These are phyloP conservation scores for Drosophila prolongata DNA, from an alignment of 2,888 invertebrate species.

Conservation along the genomic window DNA sequence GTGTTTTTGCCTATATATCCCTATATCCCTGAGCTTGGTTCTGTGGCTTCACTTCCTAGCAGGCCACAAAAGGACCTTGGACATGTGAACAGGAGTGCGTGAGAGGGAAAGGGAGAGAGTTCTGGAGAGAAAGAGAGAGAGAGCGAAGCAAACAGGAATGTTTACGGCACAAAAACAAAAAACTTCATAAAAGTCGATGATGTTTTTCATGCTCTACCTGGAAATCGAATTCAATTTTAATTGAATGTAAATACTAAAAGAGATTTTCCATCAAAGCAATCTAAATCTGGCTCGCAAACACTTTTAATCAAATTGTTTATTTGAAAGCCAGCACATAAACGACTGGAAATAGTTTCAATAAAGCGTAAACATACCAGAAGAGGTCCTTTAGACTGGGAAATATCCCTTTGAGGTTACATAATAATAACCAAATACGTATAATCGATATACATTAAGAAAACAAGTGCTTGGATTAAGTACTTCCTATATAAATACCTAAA, in stretches of 20 bases:
- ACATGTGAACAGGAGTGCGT: slow-evolving; percentile 25
- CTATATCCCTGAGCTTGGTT: slow-evolving; percentile 30
- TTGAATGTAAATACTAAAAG: slow-evolving; percentile 39
- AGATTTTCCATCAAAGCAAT: slow-evolving; percentile 26
- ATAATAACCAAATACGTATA: too few relatives aligned
- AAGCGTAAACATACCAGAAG: too few relatives aligned
- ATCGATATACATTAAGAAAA: too few relatives aligned
- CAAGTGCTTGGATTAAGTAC: too few relatives aligned
- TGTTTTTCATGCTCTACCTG: slow-evolving; percentile 27
- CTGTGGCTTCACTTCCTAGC: slow-evolving; percentile 61
- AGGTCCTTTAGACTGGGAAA: slow-evolving; percentile 2
- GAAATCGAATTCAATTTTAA: slow-evolving; percentile 38
- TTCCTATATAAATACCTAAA: too few relatives aligned
- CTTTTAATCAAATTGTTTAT: slow-evolving; percentile 31
- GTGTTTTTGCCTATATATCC: slow-evolving; percentile 43
- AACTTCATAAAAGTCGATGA: slow-evolving; percentile 17
- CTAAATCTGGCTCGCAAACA: slow-evolving; percentile 11
- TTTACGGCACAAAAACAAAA: slow-evolving; percentile 49
- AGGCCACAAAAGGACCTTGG: slow-evolving; percentile 73
- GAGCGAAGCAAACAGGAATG: slow-evolving; percentile 64
- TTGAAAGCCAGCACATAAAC: slow-evolving; percentile 1
- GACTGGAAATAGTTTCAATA: slow-evolving; percentile 17
- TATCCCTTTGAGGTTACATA: not conserved
- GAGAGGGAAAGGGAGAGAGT: slow-evolving; percentile 10
- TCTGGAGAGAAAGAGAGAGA: not conserved